These are phyloP conservation scores for Laodelphax striatellus DNA, from an alignment of 1,140 invertebrate species.

Conservation along the genomic window DNA sequence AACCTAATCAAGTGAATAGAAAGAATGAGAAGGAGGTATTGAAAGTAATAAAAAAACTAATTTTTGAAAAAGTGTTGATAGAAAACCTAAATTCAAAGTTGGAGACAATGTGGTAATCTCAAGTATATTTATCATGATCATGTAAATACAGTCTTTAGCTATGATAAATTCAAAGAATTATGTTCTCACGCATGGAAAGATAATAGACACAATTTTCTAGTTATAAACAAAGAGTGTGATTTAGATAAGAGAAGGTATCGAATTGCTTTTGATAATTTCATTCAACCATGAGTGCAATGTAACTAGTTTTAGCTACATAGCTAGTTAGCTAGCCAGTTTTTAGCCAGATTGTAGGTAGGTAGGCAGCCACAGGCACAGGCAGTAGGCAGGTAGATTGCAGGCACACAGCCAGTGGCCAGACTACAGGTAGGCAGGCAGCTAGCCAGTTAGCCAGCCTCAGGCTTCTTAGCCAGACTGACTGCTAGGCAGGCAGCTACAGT, in stretches of 20 bases:
- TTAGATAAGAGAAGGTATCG: slow-evolving; percentile 21
- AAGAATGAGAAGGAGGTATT: slow-evolving; percentile 19
- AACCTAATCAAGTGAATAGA: slow-evolving; percentile 28
- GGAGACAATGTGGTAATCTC: slow-evolving; percentile 26
- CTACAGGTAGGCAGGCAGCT: no score
- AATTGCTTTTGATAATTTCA: slow-evolving; percentile 24
- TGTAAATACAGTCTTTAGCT: slow-evolving; percentile 28
- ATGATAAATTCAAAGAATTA: slow-evolving; percentile 16
- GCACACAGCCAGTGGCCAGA: no score
- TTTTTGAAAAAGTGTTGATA: slow-evolving; percentile 5
- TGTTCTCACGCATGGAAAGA: slow-evolving; percentile 15
- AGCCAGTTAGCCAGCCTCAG: no score
- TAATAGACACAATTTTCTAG: slow-evolving; percentile 24
- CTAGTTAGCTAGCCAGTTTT: no score
- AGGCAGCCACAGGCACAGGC: no score
- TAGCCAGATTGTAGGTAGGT: no score
- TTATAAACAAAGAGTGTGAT: slow-evolving; percentile 25
- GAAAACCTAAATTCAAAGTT: slow-evolving; percentile 17
- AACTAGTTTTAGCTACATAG: no score
- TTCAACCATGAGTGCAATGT: not conserved
- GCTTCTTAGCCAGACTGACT: no score
- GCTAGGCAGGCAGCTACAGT: no score
- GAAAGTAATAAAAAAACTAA: slow-evolving; percentile 4
- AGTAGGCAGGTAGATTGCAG: no score
- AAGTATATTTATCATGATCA: slow-evolving; percentile 33